These are phyloP conservation scores for Trisateles emortualis DNA, from an alignment of 2,888 invertebrate genomes.

Conservation along the genomic window DNA sequence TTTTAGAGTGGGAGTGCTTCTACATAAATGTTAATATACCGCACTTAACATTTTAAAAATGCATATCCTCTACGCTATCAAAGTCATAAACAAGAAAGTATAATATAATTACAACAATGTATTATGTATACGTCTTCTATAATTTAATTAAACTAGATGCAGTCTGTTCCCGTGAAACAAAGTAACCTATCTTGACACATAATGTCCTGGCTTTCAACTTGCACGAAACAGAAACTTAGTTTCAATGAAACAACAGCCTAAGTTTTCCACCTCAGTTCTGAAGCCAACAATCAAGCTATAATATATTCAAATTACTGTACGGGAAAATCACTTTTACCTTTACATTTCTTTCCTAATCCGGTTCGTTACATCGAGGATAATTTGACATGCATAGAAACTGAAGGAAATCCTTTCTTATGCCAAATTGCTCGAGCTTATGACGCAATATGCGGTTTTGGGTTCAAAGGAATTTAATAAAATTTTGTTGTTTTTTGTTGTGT, in stretches of 20 bases:
- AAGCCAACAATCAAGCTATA: constrained; percentile 60
- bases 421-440: constrained; percentile 43
- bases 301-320: constrained; percentile 70
- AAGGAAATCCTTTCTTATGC: constrained; percentile 51
- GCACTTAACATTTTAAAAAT: too few species aligned
- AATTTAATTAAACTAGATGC: not conserved
- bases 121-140: not conserved
- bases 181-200: not conserved
- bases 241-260: constrained; percentile 32
- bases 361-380: constrained; percentile 63
- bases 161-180: not conserved
- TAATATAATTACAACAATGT: too few species aligned
- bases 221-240: constrained; percentile 23
- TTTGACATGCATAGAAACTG: constrained; percentile 57
- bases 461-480: not conserved
- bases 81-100: too few species aligned
- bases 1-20: too few species aligned
- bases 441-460: constrained; percentile 26
- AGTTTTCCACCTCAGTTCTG: constrained; percentile 25
- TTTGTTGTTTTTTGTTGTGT: not conserved
- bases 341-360: constrained; percentile 57
- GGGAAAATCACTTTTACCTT: constrained; percentile 60
- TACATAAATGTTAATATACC: too few species aligned
- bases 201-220: constrained; percentile 1
- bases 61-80: too few species aligned